phyloP scores from a whole-genome alignment of 1,140 invertebrate genomes.

The Batillaria attramentaria region DNA sequence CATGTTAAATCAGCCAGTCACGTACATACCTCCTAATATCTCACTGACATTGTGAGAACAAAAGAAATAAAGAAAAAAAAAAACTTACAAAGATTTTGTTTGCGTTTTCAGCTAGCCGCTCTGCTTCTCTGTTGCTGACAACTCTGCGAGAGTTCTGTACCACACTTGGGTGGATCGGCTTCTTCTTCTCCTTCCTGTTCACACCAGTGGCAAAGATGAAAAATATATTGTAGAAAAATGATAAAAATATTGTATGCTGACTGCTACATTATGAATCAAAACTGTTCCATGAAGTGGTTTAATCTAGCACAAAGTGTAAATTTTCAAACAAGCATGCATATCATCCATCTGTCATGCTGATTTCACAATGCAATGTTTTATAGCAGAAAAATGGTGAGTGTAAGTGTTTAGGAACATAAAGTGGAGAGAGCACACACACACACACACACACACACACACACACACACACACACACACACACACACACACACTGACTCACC shows the following conservation, averaged over 20 bases:
- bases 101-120: slow-evolving; percentile 30
- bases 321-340: background rate
- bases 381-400: too few species aligned
- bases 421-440: background rate
- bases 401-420: too few species aligned
- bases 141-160: slow-evolving; percentile 22
- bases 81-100: slow-evolving; percentile 43
- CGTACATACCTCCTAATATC: too few species aligned
- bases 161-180: slow-evolving; percentile 26
- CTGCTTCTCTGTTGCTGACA: slow-evolving; percentile 33
- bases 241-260: background rate
- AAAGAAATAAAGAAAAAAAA: background rate
- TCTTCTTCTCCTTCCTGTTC: slow-evolving; percentile 29
- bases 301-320: background rate
- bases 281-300: background rate
- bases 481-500: background rate
- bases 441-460: background rate
- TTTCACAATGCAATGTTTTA: too few species aligned
- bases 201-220: too few species aligned
- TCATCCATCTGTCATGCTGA: too few species aligned
- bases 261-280: background rate
- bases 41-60: too few species aligned
- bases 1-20: too few species aligned
- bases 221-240: too few species aligned
- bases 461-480: background rate